Conservation (phyloP, 2,797 vertebrate species). For the Centroberyx gerrardi region DNA sequence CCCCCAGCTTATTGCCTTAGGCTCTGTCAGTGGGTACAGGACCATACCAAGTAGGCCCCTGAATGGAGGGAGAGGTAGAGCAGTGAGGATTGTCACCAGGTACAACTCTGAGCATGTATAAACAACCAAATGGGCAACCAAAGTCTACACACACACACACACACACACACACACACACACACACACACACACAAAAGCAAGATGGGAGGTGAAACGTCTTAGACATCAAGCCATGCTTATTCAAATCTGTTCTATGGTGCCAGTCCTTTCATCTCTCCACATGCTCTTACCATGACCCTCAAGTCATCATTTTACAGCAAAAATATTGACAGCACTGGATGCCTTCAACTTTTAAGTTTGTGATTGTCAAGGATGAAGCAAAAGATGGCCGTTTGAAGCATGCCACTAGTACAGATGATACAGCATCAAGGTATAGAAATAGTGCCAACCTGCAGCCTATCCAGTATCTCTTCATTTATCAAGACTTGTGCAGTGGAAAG, state of each 20-base stretch:
- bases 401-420: not conserved
- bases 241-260: no score
- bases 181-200: no score
- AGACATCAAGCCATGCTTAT: no score
- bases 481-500: no score
- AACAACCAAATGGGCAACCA: constrained; percentile 4
- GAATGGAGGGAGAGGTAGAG: not conserved
- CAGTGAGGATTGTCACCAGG: not conserved
- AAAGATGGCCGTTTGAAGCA: not conserved
- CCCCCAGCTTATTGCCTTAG: constrained; percentile 83
- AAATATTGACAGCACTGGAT: not conserved
- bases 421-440: not conserved
- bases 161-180: no score
- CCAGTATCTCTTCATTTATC: no score
- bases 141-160: constrained; percentile 2
- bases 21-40: constrained; percentile 82
- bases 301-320: not conserved
- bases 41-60: constrained; percentile 79
- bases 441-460: not conserved
- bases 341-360: not conserved
- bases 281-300: no score
- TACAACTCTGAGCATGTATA: constrained; percentile 9
- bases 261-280: not conserved
- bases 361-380: not conserved
- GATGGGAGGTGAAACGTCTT: no score